Evolutionary conservation across 2,113 vertebrate species (phyloP).

Genomic region (Scopus umbretta): DNA sequence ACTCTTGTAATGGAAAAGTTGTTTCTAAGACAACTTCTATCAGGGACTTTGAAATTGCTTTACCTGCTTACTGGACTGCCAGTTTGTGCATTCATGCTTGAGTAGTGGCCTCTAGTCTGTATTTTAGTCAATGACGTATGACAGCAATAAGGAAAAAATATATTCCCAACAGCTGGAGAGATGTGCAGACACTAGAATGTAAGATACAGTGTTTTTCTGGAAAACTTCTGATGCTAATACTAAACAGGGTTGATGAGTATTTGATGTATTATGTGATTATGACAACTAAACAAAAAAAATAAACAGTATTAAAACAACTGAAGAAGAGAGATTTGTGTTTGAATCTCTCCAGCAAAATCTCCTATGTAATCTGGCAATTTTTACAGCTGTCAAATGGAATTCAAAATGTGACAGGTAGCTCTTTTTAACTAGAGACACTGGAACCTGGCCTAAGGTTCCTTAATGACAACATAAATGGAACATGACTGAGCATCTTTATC

Average conservation of each 20-base stretch:
- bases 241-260: neutral
- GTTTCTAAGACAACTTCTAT: neutral
- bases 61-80: neutral
- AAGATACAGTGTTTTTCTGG: neutral
- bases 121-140: neutral
- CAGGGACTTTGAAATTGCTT: neutral
- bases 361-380: neutral
- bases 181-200: neutral
- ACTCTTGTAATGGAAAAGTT: neutral
- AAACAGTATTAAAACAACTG: neutral
- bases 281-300: neutral
- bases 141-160: neutral
- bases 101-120: neutral
- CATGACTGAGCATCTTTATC: neutral
- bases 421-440: neutral
- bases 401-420: neutral
- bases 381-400: neutral
- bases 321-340: neutral
- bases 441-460: neutral
- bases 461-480: neutral
- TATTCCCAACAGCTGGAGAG: neutral
- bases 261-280: neutral
- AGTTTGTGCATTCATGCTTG: neutral
- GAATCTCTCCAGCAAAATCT: neutral
- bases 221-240: neutral